Evolutionary conservation across 2,797 vertebrate genomes (phyloP).

Genomic region (Graptemys geographica): DNA sequence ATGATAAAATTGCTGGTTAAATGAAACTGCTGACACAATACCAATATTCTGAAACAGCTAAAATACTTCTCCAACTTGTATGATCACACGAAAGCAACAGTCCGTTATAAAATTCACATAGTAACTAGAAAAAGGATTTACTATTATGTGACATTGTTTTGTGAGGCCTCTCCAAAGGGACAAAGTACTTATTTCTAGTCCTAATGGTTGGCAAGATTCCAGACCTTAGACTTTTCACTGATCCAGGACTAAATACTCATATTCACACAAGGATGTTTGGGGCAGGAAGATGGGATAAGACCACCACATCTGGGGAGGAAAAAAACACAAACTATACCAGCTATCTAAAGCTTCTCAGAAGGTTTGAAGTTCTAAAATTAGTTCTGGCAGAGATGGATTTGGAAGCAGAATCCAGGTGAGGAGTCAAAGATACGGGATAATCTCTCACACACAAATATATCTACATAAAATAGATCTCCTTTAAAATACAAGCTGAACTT

Average conservation of each 20-base stretch:
- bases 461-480: neutral
- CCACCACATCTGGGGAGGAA: neutral
- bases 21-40: neutral
- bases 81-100: neutral
- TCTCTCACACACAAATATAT: neutral
- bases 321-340: neutral
- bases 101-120: accelerated
- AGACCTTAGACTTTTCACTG: neutral
- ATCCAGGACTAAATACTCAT: neutral
- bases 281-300: neutral
- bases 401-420: neutral
- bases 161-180: neutral
- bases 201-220: neutral
- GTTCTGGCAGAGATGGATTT: neutral
- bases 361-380: neutral
- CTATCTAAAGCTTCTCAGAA: neutral
- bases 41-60: neutral
- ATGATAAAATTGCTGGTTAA: neutral
- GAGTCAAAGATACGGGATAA: neutral
- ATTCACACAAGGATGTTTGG: neutral
- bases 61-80: neutral
- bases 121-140: neutral
- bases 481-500: constrained; percentile 59
- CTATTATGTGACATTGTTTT: neutral
- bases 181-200: neutral